Evolutionary conservation across 2,888 invertebrate genomes (phyloP), one percentile per base, ranked within the genome.

Genomic region (Agrenia bidenticulata): DNA sequence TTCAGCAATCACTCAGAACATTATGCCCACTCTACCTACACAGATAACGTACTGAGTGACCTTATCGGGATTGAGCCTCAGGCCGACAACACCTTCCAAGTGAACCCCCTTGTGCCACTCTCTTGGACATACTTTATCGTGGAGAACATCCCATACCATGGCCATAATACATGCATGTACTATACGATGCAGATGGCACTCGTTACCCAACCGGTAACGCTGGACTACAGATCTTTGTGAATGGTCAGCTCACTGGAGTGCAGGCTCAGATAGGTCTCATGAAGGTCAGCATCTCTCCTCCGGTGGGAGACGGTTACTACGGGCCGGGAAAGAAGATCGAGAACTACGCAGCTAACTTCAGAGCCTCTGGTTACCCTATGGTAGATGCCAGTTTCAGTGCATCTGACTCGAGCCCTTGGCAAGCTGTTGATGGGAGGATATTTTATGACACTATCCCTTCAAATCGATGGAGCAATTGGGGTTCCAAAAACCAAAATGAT

Each of bases 11-110:
- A 63, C 23, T 67, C 70, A 0, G 73, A 73, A 23, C 75, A 75
- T 42, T 75, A 75, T 54, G 75, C 75, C 21, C 75, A 75, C 53
- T 73, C 73, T 2, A 73, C 73, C 0, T 75, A 73, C 61, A 61
- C 51, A 0, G 73, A 75, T 39, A 75, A 75, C 49, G 72, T 75
- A 0, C 67, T 75, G n/a, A 53, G 67, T 1, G 75, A 75, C 21
- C 62, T 75, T 24, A 27, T 75, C 13, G 75, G 75, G 17, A 67
- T 74, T 19, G 63, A 71, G n/a, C 66, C 71, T 13, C 69, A 64
- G 39, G 21, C 49, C 4, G 70, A 73, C 19, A 58, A 74, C 57
- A 41, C 53, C 11, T 66, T 74, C 41, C 53, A 61, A 62, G 49
- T 74, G 17, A 61, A 71, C 27, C 72, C 74, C 1, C 45, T 74